These are phyloP conservation scores for Chiloscyllium punctatum DNA, from an alignment of 2,797 vertebrate species.

Conservation along the genomic window DNA sequence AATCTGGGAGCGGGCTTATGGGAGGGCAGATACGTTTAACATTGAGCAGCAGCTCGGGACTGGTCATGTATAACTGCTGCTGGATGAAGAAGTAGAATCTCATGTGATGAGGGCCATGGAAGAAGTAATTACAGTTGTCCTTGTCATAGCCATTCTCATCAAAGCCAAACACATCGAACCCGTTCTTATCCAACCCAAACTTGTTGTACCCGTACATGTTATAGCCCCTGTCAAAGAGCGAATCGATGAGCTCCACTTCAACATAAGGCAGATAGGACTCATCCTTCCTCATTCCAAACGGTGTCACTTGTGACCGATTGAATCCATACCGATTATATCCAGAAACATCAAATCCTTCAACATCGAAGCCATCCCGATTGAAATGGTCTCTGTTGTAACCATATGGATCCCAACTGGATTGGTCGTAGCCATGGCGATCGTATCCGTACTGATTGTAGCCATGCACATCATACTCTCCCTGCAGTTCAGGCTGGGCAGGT, in stretches of 20 bases:
- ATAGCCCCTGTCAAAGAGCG: constrained; percentile 46
- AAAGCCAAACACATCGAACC: constrained; percentile 53
- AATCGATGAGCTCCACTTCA: constrained; percentile 38
- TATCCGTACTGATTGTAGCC: constrained; percentile 45
- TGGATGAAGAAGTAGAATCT: constrained; percentile 50
- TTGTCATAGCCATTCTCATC: constrained; percentile 49
- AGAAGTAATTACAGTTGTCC: constrained; percentile 53
- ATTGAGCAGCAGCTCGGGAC: constrained; percentile 40
- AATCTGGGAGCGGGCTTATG: constrained; percentile 44
- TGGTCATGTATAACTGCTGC: constrained; percentile 48
- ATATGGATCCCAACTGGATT: constrained; percentile 46
- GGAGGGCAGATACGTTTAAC: constrained; percentile 49
- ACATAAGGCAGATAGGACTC: constrained; percentile 39
- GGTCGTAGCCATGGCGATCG: constrained; percentile 46
- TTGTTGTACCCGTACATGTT: constrained; percentile 47
- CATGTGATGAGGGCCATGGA: constrained; percentile 50
- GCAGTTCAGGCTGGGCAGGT: background rate
- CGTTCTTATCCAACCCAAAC: constrained; percentile 46
- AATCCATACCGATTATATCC: constrained; percentile 50
- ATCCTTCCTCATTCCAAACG: constrained; percentile 46
- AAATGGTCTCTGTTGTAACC: constrained; percentile 45
- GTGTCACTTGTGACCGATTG: constrained; percentile 45
- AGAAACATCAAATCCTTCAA: constrained; percentile 46
- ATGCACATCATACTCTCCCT: constrained; percentile 34
- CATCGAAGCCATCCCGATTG: constrained; percentile 48